Evolutionary conservation across 1,140 invertebrate genomes (phyloP).

Genomic region (Anoplolepis gracilipes): DNA sequence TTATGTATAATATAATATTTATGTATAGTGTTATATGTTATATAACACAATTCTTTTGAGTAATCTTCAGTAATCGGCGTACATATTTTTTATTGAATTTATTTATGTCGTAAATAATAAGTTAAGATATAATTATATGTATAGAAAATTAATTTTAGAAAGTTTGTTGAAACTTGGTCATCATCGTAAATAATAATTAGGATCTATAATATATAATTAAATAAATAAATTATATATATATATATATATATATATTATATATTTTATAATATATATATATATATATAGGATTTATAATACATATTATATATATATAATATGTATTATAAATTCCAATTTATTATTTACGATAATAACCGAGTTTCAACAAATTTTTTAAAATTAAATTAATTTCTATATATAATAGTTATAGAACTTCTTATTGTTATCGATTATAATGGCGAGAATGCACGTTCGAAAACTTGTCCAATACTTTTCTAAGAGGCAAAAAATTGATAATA

Average conservation of each 20-base stretch:
- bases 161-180: not conserved
- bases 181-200: not conserved
- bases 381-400: conserved; percentile 23
- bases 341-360: not conserved
- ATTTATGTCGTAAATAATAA: too few species aligned
- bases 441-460: not conserved
- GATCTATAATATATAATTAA: not conserved
- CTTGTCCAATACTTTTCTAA: not conserved
- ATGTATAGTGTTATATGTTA: too few species aligned
- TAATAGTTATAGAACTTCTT: not conserved
- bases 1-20: too few species aligned
- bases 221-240: too few species aligned
- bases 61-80: too few species aligned
- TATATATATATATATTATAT: too few species aligned
- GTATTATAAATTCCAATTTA: conserved; percentile 1
- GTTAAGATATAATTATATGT: too few species aligned
- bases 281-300: too few species aligned
- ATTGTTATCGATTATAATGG: conserved; percentile 16
- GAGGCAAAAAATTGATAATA: not conserved
- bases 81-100: too few species aligned
- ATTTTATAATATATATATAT: too few species aligned
- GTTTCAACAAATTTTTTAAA: not conserved
- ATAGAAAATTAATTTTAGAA: not conserved
- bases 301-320: too few species aligned
- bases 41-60: too few species aligned